These are phyloP conservation scores for Martes martes DNA, from an alignment of 2,113 vertebrate species.

Conservation along the genomic window DNA sequence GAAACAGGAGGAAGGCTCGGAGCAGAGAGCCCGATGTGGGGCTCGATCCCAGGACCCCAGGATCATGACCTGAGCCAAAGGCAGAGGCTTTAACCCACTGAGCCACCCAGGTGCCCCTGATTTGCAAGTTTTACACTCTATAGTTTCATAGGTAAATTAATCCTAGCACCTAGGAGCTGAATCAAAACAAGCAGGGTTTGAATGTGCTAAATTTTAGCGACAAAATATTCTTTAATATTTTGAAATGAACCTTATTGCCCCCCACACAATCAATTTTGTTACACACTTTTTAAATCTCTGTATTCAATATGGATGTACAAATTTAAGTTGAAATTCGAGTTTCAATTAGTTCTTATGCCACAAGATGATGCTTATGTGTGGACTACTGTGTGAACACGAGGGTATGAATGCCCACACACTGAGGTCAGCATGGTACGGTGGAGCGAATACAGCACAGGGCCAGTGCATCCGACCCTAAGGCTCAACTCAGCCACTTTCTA, in stretches of 20 bases:
- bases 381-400: background rate
- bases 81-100: too few species aligned
- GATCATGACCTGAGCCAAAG: too few species aligned
- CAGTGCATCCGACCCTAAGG: too few species aligned
- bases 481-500: background rate
- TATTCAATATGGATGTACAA: background rate
- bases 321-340: background rate
- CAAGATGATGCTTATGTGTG: background rate
- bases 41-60: too few species aligned
- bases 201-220: background rate
- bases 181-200: background rate
- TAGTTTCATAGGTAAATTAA: background rate
- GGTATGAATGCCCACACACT: too few species aligned
- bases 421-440: accelerated
- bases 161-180: background rate
- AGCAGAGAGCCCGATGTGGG: too few species aligned
- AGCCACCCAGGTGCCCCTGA: background rate
- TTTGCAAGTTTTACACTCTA: background rate
- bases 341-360: background rate
- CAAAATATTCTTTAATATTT: background rate
- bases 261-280: background rate
- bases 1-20: too few species aligned
- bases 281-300: background rate
- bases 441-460: background rate
- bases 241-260: background rate